A percentile compares a stretch with the other conserved stretches of the same genome.
Conservation (phyloP, 2,888 invertebrate genomes). For the Eristalis pertinax region DNA sequence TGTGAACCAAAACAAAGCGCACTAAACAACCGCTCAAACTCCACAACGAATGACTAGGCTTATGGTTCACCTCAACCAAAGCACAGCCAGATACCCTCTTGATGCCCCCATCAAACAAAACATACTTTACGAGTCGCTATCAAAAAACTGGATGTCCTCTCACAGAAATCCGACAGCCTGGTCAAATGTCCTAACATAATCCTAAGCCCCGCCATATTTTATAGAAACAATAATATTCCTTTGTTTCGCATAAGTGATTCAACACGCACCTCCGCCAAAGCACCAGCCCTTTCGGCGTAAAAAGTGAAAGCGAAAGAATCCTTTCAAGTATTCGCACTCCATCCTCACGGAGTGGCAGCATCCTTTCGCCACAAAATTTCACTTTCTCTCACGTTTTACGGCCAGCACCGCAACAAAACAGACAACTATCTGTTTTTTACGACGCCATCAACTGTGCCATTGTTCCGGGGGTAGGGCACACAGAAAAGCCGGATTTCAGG, state of each 20-base stretch:
- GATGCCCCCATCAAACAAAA: neutral
- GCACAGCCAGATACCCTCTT: neutral
- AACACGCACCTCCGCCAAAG: neutral
- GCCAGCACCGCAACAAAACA: neutral
- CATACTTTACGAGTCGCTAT: neutral
- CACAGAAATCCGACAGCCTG: neutral
- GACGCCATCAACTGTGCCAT: neutral
- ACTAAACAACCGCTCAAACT: neutral
- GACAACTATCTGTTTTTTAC: neutral
- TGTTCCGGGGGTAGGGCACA: neutral
- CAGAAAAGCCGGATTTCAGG: neutral
- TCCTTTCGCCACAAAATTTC: neutral
- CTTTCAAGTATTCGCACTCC: neutral
- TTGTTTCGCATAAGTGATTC: neutral
- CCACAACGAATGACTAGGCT: neutral
- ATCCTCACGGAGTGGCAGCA: neutral
- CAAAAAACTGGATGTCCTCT: neutral
- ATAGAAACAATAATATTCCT: neutral
- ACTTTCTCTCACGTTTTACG: neutral
- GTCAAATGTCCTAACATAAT: neutral
- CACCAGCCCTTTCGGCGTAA: neutral
- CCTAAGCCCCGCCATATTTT: neutral
- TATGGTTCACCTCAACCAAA: no score
- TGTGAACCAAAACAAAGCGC: no score
- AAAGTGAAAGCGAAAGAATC: neutral